Conservation (phyloP, 30 jellyfish, hydroid and myxozoan genomes). For the Pelagia noctiluca region DNA sequence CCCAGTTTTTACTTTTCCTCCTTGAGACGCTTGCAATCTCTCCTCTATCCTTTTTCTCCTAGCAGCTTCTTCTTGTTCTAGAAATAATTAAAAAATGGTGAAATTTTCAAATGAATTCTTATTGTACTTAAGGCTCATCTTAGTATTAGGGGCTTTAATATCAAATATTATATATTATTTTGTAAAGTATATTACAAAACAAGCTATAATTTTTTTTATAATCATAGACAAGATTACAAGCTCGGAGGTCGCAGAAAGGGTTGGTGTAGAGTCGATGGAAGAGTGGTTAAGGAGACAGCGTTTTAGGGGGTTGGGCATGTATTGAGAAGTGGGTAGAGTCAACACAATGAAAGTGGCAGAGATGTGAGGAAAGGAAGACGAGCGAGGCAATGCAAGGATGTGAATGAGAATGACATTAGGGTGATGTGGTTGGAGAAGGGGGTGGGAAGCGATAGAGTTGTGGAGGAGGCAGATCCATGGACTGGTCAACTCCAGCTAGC, state of each 20-base stretch:
- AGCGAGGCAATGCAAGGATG: not conserved
- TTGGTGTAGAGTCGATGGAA: not conserved
- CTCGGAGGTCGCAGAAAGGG: not conserved
- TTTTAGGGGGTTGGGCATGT: not conserved
- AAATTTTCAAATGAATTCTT: not conserved
- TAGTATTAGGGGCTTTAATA: not conserved
- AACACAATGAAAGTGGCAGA: not conserved
- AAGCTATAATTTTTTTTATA: no score
- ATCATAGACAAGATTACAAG: not conserved
- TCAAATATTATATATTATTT: not conserved
- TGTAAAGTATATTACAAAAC: not conserved
- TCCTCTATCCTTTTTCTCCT: constrained; percentile 71
- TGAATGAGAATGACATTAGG: no score
- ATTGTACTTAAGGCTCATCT: not conserved
- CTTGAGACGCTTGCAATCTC: constrained; percentile 61
- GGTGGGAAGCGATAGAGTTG: no score
- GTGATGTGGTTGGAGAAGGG: no score
- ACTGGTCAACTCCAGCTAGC: not conserved
- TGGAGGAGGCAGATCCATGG: no score
- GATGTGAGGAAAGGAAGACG: not conserved
- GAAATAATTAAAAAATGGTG: not conserved
- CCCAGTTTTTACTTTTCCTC: constrained; percentile 26
- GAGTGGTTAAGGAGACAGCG: not conserved
- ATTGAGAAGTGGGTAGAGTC: not conserved
- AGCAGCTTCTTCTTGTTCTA: constrained; percentile 81